These are phyloP conservation scores for Entomobrya multifasciata DNA, from an alignment of 2,888 invertebrate genomes.

Conservation along the genomic window DNA sequence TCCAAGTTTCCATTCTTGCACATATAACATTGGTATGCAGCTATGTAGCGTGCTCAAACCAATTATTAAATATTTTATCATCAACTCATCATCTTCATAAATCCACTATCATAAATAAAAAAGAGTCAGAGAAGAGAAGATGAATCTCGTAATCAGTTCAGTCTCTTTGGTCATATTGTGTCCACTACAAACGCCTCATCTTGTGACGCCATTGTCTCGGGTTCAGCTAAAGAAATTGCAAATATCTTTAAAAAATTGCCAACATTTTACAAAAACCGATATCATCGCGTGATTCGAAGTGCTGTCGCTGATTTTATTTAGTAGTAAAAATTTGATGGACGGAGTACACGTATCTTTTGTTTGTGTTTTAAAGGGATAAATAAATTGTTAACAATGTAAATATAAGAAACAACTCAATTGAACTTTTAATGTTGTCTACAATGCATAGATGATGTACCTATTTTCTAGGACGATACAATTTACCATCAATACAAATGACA, in stretches of 20 bases:
- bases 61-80: slow-evolving; percentile 23
- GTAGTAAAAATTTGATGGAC: too few species aligned
- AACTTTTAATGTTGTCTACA: too few species aligned
- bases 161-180: not conserved
- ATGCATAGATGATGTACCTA: too few species aligned
- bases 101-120: not conserved
- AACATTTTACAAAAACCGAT: too few species aligned
- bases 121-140: not conserved
- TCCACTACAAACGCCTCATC: slow-evolving; percentile 52
- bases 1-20: not conserved
- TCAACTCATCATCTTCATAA: slow-evolving; percentile 15
- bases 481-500: too few species aligned
- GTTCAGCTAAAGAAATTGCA: not conserved
- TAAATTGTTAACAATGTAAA: too few species aligned
- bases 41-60: slow-evolving; percentile 49
- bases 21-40: not conserved
- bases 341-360: not conserved
- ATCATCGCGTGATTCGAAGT: too few species aligned
- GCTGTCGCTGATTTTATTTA: too few species aligned
- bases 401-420: too few species aligned
- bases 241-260: not conserved
- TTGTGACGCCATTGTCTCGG: not conserved
- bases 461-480: too few species aligned
- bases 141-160: not conserved
- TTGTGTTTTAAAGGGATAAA: not conserved